Evolutionary conservation across 2,888 invertebrate species (phyloP), one percentile per base, ranked within the genome.

Genomic region (Sarcophaga subvicina): DNA sequence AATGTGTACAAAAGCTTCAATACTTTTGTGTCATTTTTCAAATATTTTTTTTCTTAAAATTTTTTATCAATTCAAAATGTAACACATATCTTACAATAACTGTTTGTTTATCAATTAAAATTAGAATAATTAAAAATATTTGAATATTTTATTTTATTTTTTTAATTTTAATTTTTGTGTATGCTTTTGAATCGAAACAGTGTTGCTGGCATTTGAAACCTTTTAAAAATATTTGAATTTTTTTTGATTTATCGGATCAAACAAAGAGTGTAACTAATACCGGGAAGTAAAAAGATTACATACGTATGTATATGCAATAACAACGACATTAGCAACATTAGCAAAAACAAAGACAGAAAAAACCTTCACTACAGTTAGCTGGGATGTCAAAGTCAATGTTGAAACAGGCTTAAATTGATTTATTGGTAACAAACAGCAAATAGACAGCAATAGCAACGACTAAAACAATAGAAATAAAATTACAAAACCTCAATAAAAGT

Each of bases 351-450:
- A 17, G 12, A 14, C 17, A 37, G 27, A 49, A 85, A 73, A 87
- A 81, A 76, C 87, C 83, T 87, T 87, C 84, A 82, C 78, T 82
- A 63, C 45, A 80, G 63, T 69, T 85, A 67, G 71, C 14, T 71
- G 76, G 76, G 59, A 84, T 87, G 87, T 87, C 87, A 87, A 87
- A 87, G 87, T 84, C 87, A 87, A 87, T 82, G 87, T 72, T 84
- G 84, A 87, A 79, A 84, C 76, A 37, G 71, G 87, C 83, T 87
- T 84, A 84, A 81, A 84, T 87, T 84, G 84, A 87, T 84, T 81
- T 87, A 87, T 87, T 82, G 81, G 81, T 87, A 79, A 63, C 64
- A 81, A 17, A 70, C 62, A 84, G 11, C 37, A 78, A 80, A 80
- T 25, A 62, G 71, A 27, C 49, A 62, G 71, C 82, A 63, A 76